Evolutionary conservation across 1,140 invertebrate genomes (phyloP).

Genomic region (Ditylenchus dipsaci): DNA sequence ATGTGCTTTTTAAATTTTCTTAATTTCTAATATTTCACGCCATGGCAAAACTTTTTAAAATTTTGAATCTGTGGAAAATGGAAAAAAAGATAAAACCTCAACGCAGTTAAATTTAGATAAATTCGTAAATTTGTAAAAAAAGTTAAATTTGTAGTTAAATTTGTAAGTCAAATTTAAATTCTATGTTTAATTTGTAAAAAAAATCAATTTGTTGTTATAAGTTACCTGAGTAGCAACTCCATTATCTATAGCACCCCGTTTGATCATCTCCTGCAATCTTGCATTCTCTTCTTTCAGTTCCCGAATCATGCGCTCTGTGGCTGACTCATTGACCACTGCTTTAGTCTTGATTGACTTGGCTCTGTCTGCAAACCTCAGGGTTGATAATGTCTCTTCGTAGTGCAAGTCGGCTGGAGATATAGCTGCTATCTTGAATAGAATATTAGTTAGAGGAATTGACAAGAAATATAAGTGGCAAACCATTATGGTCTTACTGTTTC

Average conservation of each 20-base stretch:
- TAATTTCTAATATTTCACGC: too few species aligned
- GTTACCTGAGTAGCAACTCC: not conserved
- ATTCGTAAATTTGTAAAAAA: too few species aligned
- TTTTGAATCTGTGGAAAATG: too few species aligned
- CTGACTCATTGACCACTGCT: slow-evolving; percentile 65
- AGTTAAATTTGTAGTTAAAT: too few species aligned
- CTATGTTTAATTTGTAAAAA: too few species aligned
- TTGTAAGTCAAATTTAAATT: too few species aligned
- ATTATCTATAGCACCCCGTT: slow-evolving; percentile 36
- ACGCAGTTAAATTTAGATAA: too few species aligned
- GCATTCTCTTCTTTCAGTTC: slow-evolving; percentile 68
- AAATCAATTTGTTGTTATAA: too few species aligned
- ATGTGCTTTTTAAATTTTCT: too few species aligned
- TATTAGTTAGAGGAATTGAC: slow-evolving; percentile 17
- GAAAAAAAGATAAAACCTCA: too few species aligned
- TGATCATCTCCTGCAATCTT: slow-evolving; percentile 59
- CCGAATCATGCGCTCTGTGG: slow-evolving; percentile 64
- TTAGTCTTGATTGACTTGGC: slow-evolving; percentile 66
- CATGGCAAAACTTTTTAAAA: too few species aligned
- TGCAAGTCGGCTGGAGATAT: slow-evolving; percentile 68
- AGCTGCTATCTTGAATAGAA: slow-evolving; percentile 64
- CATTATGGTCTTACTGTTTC: slow-evolving; percentile 69
- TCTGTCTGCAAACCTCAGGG: slow-evolving; percentile 66
- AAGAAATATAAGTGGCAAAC: slow-evolving; percentile 54
- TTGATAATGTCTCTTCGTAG: slow-evolving; percentile 67